These are phyloP conservation scores for Phodopus roborovskii DNA, from an alignment of 2,113 vertebrate genomes.

Conservation along the genomic window DNA sequence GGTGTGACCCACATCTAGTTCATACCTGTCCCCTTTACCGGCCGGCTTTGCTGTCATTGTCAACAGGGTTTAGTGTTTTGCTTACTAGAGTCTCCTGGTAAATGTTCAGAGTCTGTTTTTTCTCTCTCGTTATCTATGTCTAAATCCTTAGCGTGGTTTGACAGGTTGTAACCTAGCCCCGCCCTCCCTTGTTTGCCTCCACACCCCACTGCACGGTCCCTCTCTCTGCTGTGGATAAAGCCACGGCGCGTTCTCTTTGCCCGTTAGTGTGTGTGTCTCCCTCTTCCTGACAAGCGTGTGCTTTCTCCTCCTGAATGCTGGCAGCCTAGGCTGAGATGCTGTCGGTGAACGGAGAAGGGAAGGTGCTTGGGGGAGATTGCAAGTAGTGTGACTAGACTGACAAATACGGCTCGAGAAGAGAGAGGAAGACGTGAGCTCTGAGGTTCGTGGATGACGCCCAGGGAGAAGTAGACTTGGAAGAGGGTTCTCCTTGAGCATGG, in stretches of 20 bases:
- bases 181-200: neutral
- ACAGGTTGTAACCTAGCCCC: neutral
- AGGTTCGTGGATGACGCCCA: neutral
- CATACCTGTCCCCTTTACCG: neutral
- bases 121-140: neutral
- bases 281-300: neutral
- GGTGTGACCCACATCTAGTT: neutral
- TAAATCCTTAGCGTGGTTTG: neutral
- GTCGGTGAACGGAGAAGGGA: neutral
- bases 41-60: fast-evolving
- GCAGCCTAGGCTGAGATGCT: neutral
- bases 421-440: no score
- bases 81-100: neutral
- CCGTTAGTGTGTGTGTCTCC: fast-evolving
- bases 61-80: neutral
- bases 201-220: no score
- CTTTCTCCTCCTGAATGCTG: neutral
- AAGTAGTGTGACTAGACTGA: neutral
- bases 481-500: neutral
- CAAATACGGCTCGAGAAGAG: neutral
- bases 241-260: neutral
- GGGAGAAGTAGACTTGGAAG: neutral
- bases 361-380: neutral
- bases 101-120: neutral
- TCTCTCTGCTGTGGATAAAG: neutral